Evolutionary conservation across 1,140 invertebrate species (phyloP).

Genomic region (Drosophila insularis): DNA sequence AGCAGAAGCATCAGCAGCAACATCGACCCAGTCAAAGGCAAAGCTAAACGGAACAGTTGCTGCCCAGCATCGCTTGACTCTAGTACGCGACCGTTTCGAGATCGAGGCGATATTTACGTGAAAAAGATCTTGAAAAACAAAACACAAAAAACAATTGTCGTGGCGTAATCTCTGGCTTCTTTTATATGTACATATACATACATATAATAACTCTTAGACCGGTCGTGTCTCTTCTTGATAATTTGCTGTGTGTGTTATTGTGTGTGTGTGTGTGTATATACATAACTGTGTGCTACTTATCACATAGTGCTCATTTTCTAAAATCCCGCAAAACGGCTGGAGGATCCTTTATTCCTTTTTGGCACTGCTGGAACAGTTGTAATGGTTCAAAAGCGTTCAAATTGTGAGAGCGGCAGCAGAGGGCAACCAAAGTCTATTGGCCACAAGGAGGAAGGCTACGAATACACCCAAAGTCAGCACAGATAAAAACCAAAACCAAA

Average conservation of each 20-base stretch:
- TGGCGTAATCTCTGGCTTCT: constrained; percentile 42
- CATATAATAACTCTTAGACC: constrained; percentile 37
- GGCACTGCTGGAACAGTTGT: constrained; percentile 37
- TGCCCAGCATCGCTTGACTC: constrained; percentile 39
- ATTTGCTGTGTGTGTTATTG: constrained; percentile 5
- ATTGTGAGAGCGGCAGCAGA: constrained; percentile 50
- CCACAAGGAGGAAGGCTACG: constrained; percentile 54
- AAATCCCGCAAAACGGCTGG: constrained; percentile 4
- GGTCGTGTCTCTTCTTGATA: constrained; percentile 31
- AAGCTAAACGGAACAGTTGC: constrained; percentile 24
- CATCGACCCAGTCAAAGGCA: constrained; percentile 12
- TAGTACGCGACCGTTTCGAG: constrained; percentile 34
- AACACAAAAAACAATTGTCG: constrained; percentile 33
- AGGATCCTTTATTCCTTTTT: constrained; percentile 1
- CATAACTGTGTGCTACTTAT: not conserved
- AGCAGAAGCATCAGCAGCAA: not conserved
- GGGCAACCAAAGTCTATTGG: constrained; percentile 42
- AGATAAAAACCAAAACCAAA: constrained; percentile 16
- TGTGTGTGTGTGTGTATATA: no score
- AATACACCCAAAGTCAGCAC: constrained; percentile 71
- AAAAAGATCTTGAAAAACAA: not conserved
- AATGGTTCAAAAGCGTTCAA: constrained; percentile 56
- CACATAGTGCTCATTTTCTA: not conserved
- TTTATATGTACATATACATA: no score
- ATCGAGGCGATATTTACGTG: not conserved